Percentiles rank a stretch among this genome's conserved stretches.
Conservation (phyloP, 2,797 vertebrate species). For the Etheostoma perlongum region DNA sequence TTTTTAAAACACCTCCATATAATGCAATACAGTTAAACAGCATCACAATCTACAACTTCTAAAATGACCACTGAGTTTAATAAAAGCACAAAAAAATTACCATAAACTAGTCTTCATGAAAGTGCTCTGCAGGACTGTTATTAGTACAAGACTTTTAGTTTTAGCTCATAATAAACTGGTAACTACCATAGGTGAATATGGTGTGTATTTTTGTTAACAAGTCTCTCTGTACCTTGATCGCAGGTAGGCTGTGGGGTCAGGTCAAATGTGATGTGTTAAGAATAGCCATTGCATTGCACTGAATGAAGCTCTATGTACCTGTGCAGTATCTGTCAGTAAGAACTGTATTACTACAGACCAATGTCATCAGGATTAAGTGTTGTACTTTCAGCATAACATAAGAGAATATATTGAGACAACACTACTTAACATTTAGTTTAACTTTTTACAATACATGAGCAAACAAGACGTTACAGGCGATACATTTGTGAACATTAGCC, state of each 20-base stretch:
- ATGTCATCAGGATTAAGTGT: too few species aligned
- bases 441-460: background rate
- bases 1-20: background rate
- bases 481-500: background rate
- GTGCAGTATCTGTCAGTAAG: background rate
- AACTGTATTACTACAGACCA: background rate
- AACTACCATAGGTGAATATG: background rate
- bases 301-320: background rate
- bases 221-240: background rate
- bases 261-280: background rate
- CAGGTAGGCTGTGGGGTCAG: background rate
- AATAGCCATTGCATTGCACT: background rate
- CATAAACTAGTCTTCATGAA: background rate
- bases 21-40: background rate
- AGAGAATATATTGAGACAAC: background rate
- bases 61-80: background rate
- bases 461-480: background rate
- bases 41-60: background rate
- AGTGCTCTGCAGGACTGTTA: background rate
- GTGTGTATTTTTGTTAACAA: slow-evolving; percentile 7
- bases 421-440: background rate
- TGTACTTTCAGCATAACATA: background rate
- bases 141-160: background rate
- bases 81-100: background rate
- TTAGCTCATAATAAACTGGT: background rate